These are phyloP conservation scores for Astropecten irregularis DNA, from an alignment of 53 echinoderm and acorn worm genomes.

Conservation along the genomic window DNA sequence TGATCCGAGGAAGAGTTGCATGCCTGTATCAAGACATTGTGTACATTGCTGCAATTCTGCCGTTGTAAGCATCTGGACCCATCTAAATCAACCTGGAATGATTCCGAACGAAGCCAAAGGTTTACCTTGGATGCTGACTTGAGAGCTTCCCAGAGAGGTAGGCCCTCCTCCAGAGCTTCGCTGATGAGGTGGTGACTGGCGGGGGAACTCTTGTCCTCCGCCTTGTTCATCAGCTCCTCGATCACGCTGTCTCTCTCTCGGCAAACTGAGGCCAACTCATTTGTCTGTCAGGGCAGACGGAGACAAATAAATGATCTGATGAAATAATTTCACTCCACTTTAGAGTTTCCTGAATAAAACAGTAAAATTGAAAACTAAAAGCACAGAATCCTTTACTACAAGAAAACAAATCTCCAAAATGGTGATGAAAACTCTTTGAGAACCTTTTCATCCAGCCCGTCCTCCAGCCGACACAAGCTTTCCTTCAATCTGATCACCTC, in stretches of 20 bases:
- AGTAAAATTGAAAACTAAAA: background rate
- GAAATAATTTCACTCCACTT: no score
- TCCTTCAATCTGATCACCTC: conserved; percentile 54
- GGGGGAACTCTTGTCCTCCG: background rate
- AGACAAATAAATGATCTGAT: background rate
- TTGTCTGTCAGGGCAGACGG: background rate
- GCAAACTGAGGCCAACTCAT: conserved; percentile 20
- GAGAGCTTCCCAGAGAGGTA: conserved; percentile 94
- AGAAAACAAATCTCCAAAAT: no score
- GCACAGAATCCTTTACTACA: no score
- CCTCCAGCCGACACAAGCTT: conserved; percentile 21
- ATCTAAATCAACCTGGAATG: no score
- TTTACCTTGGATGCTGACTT: conserved; percentile 86
- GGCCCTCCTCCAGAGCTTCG: conserved; percentile 57
- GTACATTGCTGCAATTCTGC: no score
- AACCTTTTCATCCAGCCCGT: conserved; percentile 49
- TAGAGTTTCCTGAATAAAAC: background rate
- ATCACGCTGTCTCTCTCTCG: conserved; percentile 38
- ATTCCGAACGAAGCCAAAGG: no score
- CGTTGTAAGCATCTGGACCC: no score
- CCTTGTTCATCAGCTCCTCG: conserved; percentile 27
- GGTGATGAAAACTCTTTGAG: no score
- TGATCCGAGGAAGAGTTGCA: no score
- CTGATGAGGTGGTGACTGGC: conserved; percentile 22
- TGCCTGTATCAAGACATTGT: no score